phyloP scores from a whole-genome alignment of 2,888 invertebrate genomes.

The Parnassius apollo region DNA sequence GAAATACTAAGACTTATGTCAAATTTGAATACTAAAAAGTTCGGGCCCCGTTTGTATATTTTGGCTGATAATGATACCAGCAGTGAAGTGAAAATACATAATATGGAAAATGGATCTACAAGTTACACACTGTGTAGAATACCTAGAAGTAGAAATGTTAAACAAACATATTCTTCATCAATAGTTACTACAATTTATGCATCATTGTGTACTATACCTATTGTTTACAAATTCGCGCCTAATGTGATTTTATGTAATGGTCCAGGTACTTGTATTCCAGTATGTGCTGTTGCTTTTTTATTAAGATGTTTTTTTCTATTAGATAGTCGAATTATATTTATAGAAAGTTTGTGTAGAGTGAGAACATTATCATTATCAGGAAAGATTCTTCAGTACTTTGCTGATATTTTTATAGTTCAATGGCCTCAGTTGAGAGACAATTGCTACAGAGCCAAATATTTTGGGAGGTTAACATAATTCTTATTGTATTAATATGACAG shows the following conservation, averaged over 20 bases:
- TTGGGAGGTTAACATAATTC: constrained; percentile 85
- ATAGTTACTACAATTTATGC: constrained; percentile 89
- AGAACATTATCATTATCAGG: constrained; percentile 93
- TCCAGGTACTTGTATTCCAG: constrained; percentile 97
- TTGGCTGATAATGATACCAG: constrained; percentile 89
- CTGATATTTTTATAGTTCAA: constrained; percentile 94
- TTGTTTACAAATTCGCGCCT: constrained; percentile 86
- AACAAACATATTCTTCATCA: constrained; percentile 91
- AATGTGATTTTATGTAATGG: constrained; percentile 95
- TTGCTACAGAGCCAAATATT: constrained; percentile 86
- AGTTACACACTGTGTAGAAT: constrained; percentile 82
- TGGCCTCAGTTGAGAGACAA: constrained; percentile 89
- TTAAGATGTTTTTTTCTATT: constrained; percentile 85
- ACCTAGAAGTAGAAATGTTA: constrained; percentile 92
- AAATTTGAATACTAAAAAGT: constrained; percentile 82
- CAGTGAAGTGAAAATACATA: constrained; percentile 85
- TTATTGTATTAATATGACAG: no score
- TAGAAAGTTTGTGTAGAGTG: constrained; percentile 98
- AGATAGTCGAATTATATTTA: constrained; percentile 89
- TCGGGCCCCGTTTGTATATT: constrained; percentile 88
- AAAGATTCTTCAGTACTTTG: constrained; percentile 90
- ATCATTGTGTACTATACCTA: constrained; percentile 84
- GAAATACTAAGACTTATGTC: constrained; percentile 91
- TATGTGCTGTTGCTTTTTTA: constrained; percentile 89
- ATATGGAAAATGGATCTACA: constrained; percentile 61